These are phyloP conservation scores for Morpho deidamia DNA, from an alignment of 2,888 invertebrate species.

Conservation along the genomic window DNA sequence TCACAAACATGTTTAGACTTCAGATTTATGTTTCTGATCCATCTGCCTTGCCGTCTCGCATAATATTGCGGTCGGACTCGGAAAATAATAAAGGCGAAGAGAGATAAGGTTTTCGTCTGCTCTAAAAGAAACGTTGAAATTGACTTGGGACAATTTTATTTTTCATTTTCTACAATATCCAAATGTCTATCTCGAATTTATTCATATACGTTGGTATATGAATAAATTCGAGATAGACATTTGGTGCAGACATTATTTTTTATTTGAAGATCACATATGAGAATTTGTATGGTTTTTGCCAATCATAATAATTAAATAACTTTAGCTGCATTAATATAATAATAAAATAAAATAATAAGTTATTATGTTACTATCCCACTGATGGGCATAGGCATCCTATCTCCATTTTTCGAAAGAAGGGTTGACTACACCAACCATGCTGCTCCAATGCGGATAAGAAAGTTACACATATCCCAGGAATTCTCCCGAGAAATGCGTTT, in stretches of 20 bases:
- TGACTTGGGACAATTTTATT: constrained; percentile 62
- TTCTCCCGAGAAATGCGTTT: too few relatives aligned
- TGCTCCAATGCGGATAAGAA: too few relatives aligned
- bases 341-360: too few relatives aligned
- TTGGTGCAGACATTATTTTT: background rate
- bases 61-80: constrained; percentile 69
- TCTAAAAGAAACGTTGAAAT: constrained; percentile 45
- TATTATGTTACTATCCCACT: too few relatives aligned
- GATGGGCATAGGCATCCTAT: too few relatives aligned
- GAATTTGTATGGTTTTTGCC: background rate
- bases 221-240: background rate
- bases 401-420: too few relatives aligned
- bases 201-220: constrained; percentile 8
- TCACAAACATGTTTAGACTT: constrained; percentile 66
- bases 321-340: too few relatives aligned
- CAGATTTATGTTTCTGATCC: constrained; percentile 72
- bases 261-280: background rate
- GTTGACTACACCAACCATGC: too few relatives aligned
- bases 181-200: background rate
- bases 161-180: constrained; percentile 45
- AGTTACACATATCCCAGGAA: too few relatives aligned
- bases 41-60: constrained; percentile 63
- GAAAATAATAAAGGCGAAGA: constrained; percentile 65
- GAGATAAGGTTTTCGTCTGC: constrained; percentile 65
- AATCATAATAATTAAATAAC: too few relatives aligned